Percentiles rank a stretch among this genome's conserved stretches.
Conservation (phyloP, 2,113 vertebrate species). For the Motacilla alba region DNA sequence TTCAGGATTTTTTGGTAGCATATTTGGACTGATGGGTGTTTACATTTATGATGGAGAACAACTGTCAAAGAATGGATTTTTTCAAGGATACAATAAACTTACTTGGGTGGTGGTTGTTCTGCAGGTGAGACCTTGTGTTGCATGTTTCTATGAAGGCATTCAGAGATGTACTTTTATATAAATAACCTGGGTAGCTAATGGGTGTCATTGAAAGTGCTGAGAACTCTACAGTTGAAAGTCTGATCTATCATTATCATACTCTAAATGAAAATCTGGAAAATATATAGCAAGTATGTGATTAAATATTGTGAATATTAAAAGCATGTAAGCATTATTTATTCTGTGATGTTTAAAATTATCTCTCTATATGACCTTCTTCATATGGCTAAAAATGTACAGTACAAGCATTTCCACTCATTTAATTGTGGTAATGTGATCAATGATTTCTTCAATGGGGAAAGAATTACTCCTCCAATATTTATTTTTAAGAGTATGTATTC, state of each 20-base stretch:
- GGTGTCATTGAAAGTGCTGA: background rate
- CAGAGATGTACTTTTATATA: background rate
- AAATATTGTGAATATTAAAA: background rate
- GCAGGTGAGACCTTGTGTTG: slow-evolving; percentile 80
- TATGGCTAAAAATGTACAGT: background rate
- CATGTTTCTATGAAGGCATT: background rate
- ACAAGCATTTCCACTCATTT: background rate
- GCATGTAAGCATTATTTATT: background rate
- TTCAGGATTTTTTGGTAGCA: slow-evolving; percentile 90
- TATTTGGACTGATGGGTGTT: slow-evolving; percentile 93
- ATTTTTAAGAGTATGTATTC: background rate
- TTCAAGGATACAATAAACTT: slow-evolving; percentile 93
- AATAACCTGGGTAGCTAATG: background rate
- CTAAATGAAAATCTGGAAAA: background rate
- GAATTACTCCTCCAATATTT: background rate
- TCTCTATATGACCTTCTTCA: background rate
- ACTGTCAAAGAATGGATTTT: slow-evolving; percentile 88
- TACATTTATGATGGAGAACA: slow-evolving; percentile 88
- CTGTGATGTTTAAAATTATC: background rate
- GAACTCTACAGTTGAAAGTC: background rate
- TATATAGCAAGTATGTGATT: background rate
- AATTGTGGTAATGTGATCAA: background rate
- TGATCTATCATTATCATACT: background rate
- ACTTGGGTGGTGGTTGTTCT: slow-evolving; percentile 92
- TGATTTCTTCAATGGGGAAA: background rate